A percentile compares a stretch with the other conserved stretches of the same genome.
phyloP scores from a whole-genome alignment of 2,888 invertebrate genomes.

The Cryptocephalus moraei region DNA sequence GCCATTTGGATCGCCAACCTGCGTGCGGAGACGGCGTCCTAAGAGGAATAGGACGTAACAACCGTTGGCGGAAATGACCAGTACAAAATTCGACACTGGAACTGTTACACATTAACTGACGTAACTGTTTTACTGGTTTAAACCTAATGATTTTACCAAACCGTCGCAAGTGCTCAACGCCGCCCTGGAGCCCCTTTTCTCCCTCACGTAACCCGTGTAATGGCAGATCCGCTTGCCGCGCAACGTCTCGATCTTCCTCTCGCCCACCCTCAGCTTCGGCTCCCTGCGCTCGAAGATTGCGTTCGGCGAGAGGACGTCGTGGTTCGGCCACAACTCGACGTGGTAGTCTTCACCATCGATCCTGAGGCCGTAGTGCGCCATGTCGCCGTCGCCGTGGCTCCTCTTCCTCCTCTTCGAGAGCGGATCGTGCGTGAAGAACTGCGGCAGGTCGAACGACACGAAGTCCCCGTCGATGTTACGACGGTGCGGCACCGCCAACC shows the following conservation, averaged over 20 bases:
- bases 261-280: slow-evolving; percentile 23
- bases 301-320: slow-evolving; percentile 40
- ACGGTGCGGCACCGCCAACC: slow-evolving; percentile 40
- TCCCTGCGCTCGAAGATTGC: slow-evolving; percentile 30
- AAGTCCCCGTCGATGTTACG: slow-evolving; percentile 37
- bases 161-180: slow-evolving; percentile 44
- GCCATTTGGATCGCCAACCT: too few species aligned
- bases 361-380: slow-evolving; percentile 29
- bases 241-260: slow-evolving; percentile 23
- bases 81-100: too few species aligned
- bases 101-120: too few species aligned
- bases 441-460: slow-evolving; percentile 37
- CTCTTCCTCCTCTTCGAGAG: slow-evolving; percentile 15
- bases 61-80: too few species aligned
- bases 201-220: slow-evolving; percentile 42
- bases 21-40: too few species aligned
- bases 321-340: slow-evolving; percentile 42
- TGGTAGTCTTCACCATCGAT: slow-evolving; percentile 33
- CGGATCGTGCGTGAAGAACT: slow-evolving; percentile 34
- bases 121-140: too few species aligned
- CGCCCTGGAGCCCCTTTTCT: slow-evolving; percentile 36
- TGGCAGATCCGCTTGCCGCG: slow-evolving; percentile 36
- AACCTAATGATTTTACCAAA: slow-evolving; percentile 23
- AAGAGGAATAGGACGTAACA: too few species aligned
- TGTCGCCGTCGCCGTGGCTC: slow-evolving; percentile 20